phyloP scores from a whole-genome alignment of 2,797 vertebrate species.

The Bryconaethiops microstoma region DNA sequence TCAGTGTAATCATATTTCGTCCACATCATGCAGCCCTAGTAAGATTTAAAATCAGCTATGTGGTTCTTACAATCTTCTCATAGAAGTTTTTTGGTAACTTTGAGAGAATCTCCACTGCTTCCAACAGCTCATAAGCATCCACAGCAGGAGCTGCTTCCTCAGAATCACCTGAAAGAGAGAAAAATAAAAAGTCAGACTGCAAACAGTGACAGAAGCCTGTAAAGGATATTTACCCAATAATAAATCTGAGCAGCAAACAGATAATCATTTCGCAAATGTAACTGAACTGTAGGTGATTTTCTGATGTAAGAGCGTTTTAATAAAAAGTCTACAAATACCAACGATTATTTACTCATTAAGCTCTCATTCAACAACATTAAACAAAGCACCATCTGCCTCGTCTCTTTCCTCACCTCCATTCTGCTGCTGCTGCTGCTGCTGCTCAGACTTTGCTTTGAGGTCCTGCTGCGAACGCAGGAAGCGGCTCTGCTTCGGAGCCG shows the following conservation, averaged over 20 bases:
- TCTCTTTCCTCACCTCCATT: slow-evolving; percentile 85
- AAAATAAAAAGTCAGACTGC: slow-evolving; percentile 24
- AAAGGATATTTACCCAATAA: no score
- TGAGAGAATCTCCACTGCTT: slow-evolving; percentile 93
- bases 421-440: slow-evolving; percentile 82
- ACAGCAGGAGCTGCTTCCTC: slow-evolving; percentile 77
- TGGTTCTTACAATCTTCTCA: slow-evolving; percentile 91
- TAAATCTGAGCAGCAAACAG: no score
- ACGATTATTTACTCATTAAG: no score
- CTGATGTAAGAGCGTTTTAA: no score
- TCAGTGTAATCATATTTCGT: no score
- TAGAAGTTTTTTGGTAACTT: slow-evolving; percentile 98
- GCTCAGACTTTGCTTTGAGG: slow-evolving; percentile 93
- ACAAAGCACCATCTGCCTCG: slow-evolving; percentile 82
- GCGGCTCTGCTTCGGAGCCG: slow-evolving; percentile 87
- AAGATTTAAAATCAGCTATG: neutral
- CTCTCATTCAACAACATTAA: no score
- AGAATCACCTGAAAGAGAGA: slow-evolving; percentile 77
- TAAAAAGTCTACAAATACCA: no score
- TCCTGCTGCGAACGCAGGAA: slow-evolving; percentile 97
- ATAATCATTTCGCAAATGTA: no score
- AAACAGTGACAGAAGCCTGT: no score
- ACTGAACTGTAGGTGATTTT: no score
- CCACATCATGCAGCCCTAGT: neutral
- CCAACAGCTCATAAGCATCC: slow-evolving; percentile 93